phyloP scores from a whole-genome alignment of 2,888 invertebrate species.

The Trichopria drosophilae region DNA sequence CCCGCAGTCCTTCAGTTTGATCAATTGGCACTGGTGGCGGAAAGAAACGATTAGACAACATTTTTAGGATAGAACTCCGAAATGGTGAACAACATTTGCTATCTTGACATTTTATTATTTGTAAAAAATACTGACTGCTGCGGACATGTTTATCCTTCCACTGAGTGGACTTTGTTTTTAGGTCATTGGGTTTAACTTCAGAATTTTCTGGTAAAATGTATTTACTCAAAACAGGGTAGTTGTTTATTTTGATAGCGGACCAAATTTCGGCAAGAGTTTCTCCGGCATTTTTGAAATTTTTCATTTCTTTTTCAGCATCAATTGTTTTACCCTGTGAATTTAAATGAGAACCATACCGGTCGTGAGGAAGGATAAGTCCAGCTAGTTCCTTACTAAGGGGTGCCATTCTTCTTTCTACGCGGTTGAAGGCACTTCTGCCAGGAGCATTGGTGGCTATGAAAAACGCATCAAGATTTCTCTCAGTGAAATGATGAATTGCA shows the following conservation, averaged over 20 bases:
- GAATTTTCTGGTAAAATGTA: constrained; percentile 17
- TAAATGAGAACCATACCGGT: constrained; percentile 44
- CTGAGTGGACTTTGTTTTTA: constrained; percentile 3
- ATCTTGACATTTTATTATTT: background rate
- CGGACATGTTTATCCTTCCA: background rate
- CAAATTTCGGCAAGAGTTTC: constrained; percentile 47
- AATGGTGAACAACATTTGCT: constrained; percentile 1
- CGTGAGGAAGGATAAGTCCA: constrained; percentile 43
- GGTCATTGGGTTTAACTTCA: constrained; percentile 4
- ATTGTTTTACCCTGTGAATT: constrained; percentile 40
- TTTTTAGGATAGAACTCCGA: constrained; percentile 7
- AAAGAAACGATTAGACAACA: constrained; percentile 12
- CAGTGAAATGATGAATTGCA: constrained; percentile 37
- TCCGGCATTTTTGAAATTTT: constrained; percentile 49
- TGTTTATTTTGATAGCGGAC: constrained; percentile 41
- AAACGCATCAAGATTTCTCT: constrained; percentile 38
- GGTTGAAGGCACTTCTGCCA: constrained; percentile 45
- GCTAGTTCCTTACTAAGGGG: constrained; percentile 40
- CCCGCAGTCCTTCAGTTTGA: constrained; percentile 1
- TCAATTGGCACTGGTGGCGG: constrained; percentile 6
- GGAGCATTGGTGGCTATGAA: constrained; percentile 42
- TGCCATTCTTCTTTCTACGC: constrained; percentile 46
- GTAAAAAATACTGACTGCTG: constrained; percentile 1
- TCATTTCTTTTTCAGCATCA: constrained; percentile 43
- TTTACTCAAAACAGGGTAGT: constrained; percentile 27